Conservation (phyloP, 2,888 invertebrate genomes). For the Drosophila algonquin region DNA sequence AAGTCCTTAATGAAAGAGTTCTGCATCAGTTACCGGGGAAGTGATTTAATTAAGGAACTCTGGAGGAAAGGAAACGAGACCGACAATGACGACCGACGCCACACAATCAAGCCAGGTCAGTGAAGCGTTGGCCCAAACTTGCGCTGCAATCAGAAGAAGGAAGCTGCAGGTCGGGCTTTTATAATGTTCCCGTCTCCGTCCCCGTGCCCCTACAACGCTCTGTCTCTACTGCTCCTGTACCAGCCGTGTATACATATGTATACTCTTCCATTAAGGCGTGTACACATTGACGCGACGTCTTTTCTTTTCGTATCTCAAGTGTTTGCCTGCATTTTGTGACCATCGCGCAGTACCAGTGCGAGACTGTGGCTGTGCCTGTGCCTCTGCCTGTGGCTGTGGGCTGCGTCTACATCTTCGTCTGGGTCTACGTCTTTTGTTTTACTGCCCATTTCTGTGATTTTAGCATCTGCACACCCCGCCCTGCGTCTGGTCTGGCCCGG, state of each 20-base stretch:
- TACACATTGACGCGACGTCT: constrained; percentile 81
- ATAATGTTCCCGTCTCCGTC: constrained; percentile 13
- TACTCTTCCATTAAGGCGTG: constrained; percentile 83
- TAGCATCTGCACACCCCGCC: constrained; percentile 50
- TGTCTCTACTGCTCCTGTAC: constrained; percentile 40
- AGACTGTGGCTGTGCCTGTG: not conserved
- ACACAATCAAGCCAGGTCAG: constrained; percentile 65
- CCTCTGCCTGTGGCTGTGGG: not conserved
- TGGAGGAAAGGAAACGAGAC: constrained; percentile 9
- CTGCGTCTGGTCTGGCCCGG: no score
- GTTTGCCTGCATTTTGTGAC: constrained; percentile 74
- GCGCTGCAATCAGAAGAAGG: constrained; percentile 54
- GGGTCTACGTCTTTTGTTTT: constrained; percentile 67
- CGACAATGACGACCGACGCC: constrained; percentile 58
- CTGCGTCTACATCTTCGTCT: constrained; percentile 11
- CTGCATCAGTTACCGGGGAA: constrained; percentile 47
- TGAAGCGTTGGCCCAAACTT: constrained; percentile 66
- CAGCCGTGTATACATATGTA: constrained; percentile 51
- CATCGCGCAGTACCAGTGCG: constrained; percentile 24
- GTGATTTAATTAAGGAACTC: constrained; percentile 66
- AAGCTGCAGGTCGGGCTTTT: constrained; percentile 47
- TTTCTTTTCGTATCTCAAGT: constrained; percentile 63
- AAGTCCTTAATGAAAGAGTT: constrained; percentile 47
- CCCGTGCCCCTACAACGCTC: not conserved
- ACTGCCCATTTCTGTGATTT: constrained; percentile 71